A percentile compares a stretch with the other conserved stretches of the same genome.
phyloP scores from a whole-genome alignment of 2,888 invertebrate species.

The Harpalus rubripes region DNA sequence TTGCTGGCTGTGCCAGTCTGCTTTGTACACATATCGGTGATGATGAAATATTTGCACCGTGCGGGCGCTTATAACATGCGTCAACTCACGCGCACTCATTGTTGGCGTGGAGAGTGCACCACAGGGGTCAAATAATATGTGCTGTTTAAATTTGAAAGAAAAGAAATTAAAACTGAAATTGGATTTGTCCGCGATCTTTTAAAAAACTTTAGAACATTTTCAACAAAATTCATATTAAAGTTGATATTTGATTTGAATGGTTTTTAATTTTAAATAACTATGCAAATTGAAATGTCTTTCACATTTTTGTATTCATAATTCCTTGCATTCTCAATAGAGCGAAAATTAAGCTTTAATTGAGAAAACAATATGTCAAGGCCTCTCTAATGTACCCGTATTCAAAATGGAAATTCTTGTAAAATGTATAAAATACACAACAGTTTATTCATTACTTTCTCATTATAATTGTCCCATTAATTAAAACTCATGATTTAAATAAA shows the following conservation, averaged over 20 bases:
- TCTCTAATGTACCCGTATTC: neutral
- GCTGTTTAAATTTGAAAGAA: too few species aligned
- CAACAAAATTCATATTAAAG: too few species aligned
- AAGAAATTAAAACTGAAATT: too few species aligned
- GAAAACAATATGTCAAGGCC: slow-evolving; percentile 42
- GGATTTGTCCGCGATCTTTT: too few species aligned
- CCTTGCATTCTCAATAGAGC: slow-evolving; percentile 8
- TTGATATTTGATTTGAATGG: neutral
- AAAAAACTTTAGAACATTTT: too few species aligned
- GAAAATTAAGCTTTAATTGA: slow-evolving; percentile 41
- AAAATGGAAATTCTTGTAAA: slow-evolving; percentile 13
- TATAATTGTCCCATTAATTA: slow-evolving; percentile 12
- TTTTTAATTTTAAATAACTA: slow-evolving; percentile 3
- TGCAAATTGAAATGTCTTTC: slow-evolving; percentile 16
- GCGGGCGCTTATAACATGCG: too few species aligned
- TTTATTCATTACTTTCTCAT: slow-evolving; percentile 19
- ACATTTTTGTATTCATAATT: slow-evolving; percentile 16
- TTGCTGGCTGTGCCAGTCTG: too few species aligned
- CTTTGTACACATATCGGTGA: too few species aligned
- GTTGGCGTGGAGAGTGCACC: too few species aligned
- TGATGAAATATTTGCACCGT: too few species aligned
- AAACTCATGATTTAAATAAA: neutral
- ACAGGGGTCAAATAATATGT: too few species aligned
- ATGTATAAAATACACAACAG: slow-evolving; percentile 9
- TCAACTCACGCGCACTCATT: too few species aligned